Evolutionary conservation across 1,140 invertebrate species (phyloP).

Genomic region (Leptonema lineaticorne): DNA sequence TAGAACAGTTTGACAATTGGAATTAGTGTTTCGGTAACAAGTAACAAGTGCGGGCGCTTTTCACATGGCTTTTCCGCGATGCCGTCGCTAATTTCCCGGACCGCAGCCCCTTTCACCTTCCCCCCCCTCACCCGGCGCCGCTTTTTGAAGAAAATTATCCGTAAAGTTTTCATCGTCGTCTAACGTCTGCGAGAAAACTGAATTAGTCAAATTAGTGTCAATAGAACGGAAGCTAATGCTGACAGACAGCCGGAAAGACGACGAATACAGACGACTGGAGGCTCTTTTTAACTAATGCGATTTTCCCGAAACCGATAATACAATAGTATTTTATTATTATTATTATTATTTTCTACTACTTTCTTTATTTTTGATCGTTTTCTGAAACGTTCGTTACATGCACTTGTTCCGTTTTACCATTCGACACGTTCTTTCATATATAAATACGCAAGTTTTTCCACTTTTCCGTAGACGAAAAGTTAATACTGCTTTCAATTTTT

Average conservation of each 20-base stretch:
- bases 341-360: too few relatives aligned
- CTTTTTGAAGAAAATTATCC: neutral
- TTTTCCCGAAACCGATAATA: conserved; percentile 7
- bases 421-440: too few relatives aligned
- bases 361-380: too few relatives aligned
- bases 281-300: conserved; percentile 17
- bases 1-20: too few relatives aligned
- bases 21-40: too few relatives aligned
- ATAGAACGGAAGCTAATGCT: conserved; percentile 6
- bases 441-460: too few relatives aligned
- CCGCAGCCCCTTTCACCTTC: neutral
- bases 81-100: conserved; percentile 3
- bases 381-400: too few relatives aligned
- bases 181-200: conserved; percentile 16
- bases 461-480: too few relatives aligned
- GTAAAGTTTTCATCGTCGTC: conserved; percentile 17
- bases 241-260: conserved; percentile 2
- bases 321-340: too few relatives aligned
- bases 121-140: neutral
- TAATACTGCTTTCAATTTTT: too few relatives aligned
- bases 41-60: too few relatives aligned
- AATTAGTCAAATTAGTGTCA: conserved; percentile 29
- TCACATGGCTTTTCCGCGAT: neutral
- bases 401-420: too few relatives aligned
- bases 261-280: neutral